Conservation (phyloP, 1,140 invertebrate genomes). For the Drosophila suzukii region DNA sequence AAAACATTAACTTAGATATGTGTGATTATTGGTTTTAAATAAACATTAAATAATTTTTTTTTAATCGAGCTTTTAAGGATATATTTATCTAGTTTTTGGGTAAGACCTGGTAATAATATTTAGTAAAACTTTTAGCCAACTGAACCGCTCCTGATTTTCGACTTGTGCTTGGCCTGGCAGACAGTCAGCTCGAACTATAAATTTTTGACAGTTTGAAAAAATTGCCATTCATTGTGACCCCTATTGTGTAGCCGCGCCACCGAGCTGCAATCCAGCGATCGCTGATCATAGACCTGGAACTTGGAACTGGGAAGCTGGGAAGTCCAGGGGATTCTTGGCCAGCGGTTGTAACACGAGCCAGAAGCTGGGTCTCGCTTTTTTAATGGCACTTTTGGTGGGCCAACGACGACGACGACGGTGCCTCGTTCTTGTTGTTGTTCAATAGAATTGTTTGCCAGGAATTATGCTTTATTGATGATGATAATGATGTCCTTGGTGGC, state of each 20-base stretch:
- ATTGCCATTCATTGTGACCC: constrained; percentile 83
- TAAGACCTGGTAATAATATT: neutral
- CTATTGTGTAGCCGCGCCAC: constrained; percentile 68
- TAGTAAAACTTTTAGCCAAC: neutral
- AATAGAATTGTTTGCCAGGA: constrained; percentile 82
- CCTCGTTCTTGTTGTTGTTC: constrained; percentile 66
- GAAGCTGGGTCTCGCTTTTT: constrained; percentile 15
- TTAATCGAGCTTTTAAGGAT: too few relatives aligned
- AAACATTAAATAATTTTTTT: too few relatives aligned
- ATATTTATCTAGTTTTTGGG: neutral
- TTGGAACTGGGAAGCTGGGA: neutral
- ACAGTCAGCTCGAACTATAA: constrained; percentile 67
- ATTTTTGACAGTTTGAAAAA: constrained; percentile 84
- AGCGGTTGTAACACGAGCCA: constrained; percentile 72
- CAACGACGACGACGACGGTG: constrained; percentile 29
- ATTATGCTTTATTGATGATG: constrained; percentile 84
- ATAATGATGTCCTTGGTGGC: constrained; percentile 81
- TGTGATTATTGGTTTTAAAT: too few relatives aligned
- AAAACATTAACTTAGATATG: too few relatives aligned
- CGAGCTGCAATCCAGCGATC: constrained; percentile 34
- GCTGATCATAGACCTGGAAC: constrained; percentile 60
- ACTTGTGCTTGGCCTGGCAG: constrained; percentile 19
- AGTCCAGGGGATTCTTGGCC: constrained; percentile 1
- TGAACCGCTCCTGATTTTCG: constrained; percentile 42
- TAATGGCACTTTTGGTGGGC: constrained; percentile 68